Evolutionary conservation across 2,113 vertebrate species (phyloP), one percentile per base, ranked within the genome.

Genomic region (Phylloscopus trochiloides): DNA sequence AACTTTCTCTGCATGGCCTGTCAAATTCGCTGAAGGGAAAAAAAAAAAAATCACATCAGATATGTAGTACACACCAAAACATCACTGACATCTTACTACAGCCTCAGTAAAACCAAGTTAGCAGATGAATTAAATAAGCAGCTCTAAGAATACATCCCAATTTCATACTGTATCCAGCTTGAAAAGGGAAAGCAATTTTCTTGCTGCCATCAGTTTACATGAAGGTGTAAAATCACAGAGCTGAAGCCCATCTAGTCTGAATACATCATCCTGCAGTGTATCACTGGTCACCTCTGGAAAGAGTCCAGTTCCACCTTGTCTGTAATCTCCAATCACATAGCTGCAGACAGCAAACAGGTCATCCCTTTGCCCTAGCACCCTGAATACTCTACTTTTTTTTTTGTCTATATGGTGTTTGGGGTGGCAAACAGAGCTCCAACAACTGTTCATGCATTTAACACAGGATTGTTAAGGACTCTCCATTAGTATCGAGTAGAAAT

Each of bases 1-100:
- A 94, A 99, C 99, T 89, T 99, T 99, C 97, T 99, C 99, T 51
- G 99, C 98, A 61, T 99, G 98, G 92, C 99, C 99, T 31, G 99
- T 99, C 97, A 99, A 97, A 97, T 99, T 99, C 93, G 99, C 99
- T 99, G 97, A 94, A 96, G 80, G 28, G 7, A 36, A 90, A 83
- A 95, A 86, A 95, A 86, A 89, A 78, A 51, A 50, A 70, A 2
- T 38, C 19, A 73, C 2, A 3, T 95, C 55, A 97, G 48, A 74
- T 26, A 86, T 7, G 3, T 17, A 78, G 16, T 58, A 81, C 43
- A 92, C 3, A 92, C 3, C 25, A 21, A 89, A 92, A 86, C 25
- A 86, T 40, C 55, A 28, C 51, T 85, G 57, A 81, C 68, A 74
- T 43, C n/a, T 40, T 80, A 73, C n/a, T 81, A 45, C 17, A 72